Base-by-base conservation (phyloP, 2,113 vertebrate species). In the Calyptommatus sinebrachiatus region DNA sequence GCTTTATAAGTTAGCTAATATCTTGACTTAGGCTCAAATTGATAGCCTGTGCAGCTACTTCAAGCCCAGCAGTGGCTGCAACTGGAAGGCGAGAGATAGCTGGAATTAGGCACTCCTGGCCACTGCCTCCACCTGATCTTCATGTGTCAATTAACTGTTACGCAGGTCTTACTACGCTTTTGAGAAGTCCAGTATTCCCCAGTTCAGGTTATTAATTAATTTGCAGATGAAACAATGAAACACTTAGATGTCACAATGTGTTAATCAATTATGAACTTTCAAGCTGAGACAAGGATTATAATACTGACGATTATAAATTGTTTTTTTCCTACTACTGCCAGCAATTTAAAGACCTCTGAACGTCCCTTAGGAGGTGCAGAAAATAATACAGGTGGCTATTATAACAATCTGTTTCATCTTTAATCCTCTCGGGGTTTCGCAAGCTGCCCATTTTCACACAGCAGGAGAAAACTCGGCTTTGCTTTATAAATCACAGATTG, bases 121-220 rank as follows among this genome's bases (percentile, higher is more conserved):
- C 35, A 4, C 35, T 5, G 35, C 35, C 35, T 41, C 35, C 35
- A 41, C 35, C 35, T 41, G 35, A 41, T 41, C 35, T 41, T 41
- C 35, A 41, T 41, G 35, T 41, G 35, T 0, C 41, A 8, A 71
- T 22, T 0, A 26, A 26, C 26, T 28, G 65, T 12, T 31, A n/a
- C 45, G 6, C 0, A 1, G 35, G 82, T 71, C 2, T 6, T n/a
- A n/a, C n/a, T n/a, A n/a, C n/a, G 0, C 45, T 71, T 80, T 28
- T 35, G 57, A 81, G 45, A 75, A 63, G 11, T 4, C 11, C 71
- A 82, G 73, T 10, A n/a, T 83, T 48, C 60, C 70, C 31, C 11
- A 74, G 50, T 29, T 82, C 16, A 72, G 35, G 77, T 86, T 88
- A 85, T 71, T 85, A 63, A 83, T 87, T 88, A 85, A 65, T 76